A percentile compares a stretch with the other conserved stretches of the same genome.
Conservation (phyloP, 2,113 vertebrate species). For the Leptobrachium leishanense region DNA sequence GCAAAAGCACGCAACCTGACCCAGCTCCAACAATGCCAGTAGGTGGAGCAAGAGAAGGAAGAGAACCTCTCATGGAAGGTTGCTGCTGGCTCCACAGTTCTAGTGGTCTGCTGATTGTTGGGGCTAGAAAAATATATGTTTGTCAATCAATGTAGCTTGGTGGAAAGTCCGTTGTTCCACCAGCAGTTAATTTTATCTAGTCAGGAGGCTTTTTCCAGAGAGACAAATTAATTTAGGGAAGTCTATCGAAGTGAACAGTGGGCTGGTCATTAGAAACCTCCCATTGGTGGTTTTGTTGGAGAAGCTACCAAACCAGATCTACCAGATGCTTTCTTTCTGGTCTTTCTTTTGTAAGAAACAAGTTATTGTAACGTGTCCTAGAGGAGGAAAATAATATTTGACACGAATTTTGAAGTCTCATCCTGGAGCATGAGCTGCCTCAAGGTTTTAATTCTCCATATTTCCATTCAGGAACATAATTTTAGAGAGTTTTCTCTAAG, state of each 20-base stretch:
- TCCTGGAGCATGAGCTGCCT: slow-evolving; percentile 68
- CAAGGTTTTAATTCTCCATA: slow-evolving; percentile 67
- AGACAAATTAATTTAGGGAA: slow-evolving; percentile 59
- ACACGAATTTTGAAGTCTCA: slow-evolving; percentile 75
- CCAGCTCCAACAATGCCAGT: slow-evolving; percentile 25
- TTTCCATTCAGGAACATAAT: background rate
- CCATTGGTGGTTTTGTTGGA: slow-evolving; percentile 65
- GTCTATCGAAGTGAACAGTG: slow-evolving; percentile 51
- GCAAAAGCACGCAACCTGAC: slow-evolving; percentile 40
- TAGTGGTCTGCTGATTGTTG: background rate
- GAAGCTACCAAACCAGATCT: slow-evolving; percentile 73
- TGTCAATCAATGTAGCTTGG: slow-evolving; percentile 4
- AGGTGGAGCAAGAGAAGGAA: slow-evolving; percentile 51
- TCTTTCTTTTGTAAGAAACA: slow-evolving; percentile 61
- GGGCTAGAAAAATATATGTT: background rate
- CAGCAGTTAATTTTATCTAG: slow-evolving; percentile 54
- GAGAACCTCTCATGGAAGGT: slow-evolving; percentile 57
- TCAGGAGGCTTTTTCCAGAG: slow-evolving; percentile 36
- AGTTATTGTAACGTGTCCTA: slow-evolving; percentile 64
- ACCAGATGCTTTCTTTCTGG: slow-evolving; percentile 74
- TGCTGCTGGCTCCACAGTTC: slow-evolving; percentile 63
- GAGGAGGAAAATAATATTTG: slow-evolving; percentile 63
- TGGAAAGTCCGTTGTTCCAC: slow-evolving; percentile 49
- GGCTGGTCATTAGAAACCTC: slow-evolving; percentile 54
- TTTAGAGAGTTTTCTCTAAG: background rate